Evolutionary conservation across 2,113 vertebrate species (phyloP).

Genomic region (Bombycilla garrulus): DNA sequence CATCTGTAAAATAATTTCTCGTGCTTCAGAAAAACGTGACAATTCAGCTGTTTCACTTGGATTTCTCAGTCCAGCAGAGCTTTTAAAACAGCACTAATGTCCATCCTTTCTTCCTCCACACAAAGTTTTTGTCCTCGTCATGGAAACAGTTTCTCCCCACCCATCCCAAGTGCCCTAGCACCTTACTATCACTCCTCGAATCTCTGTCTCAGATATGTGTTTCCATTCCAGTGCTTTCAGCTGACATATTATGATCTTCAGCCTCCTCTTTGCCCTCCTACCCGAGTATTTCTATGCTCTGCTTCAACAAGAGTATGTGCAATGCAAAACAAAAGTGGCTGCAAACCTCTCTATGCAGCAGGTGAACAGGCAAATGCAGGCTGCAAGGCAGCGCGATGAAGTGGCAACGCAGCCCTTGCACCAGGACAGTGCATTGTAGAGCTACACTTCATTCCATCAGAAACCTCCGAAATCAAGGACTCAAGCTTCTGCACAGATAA

Average conservation of each 20-base stretch:
- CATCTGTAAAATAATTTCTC: neutral
- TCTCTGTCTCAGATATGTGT: neutral
- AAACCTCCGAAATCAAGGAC: neutral
- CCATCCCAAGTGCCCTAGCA: neutral
- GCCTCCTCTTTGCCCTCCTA: neutral
- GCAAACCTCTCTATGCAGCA: neutral
- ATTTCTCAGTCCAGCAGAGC: neutral
- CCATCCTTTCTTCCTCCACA: neutral
- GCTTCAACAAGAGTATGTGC: neutral
- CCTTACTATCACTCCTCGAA: neutral
- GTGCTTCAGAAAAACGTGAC: neutral
- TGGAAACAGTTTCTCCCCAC: neutral
- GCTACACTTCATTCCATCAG: neutral
- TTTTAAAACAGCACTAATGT: neutral
- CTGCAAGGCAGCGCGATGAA: neutral
- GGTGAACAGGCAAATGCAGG: neutral
- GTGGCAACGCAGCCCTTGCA: neutral
- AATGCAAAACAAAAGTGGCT: neutral
- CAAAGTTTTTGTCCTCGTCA: neutral
- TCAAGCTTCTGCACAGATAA: neutral
- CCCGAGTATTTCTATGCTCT: neutral
- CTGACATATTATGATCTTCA: neutral
- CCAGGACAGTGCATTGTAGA: neutral
- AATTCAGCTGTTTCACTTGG: neutral
- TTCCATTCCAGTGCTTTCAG: neutral